Evolutionary conservation across 1,140 invertebrate genomes (phyloP), one percentile per base, ranked within the genome.

Genomic region (Aradophagus sp.): DNA sequence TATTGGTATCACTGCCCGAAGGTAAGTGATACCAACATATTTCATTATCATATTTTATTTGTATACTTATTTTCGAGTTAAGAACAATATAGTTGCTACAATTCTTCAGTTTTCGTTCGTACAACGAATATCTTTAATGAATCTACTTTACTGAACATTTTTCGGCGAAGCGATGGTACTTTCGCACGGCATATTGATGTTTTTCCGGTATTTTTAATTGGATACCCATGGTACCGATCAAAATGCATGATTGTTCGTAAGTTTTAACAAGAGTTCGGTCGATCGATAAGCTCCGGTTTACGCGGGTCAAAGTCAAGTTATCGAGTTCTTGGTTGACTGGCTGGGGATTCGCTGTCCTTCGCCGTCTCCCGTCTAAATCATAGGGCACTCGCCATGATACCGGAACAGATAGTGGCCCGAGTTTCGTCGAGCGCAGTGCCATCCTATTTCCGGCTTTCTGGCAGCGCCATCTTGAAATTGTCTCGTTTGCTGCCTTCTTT

Each of bases 381-480:
- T 65, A 59, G 56, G 31, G 59, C 45, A 48, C 16, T 68, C 41
- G 38, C 31, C 38, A 32, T 42, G 71, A 76, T 71, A 56, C 39
- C 41, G 75, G 72, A 73, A 65, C 70, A 77, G 75, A 74, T 77
- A 74, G 65, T 62, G 32, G 31, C 29, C 34, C 16, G 20, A 32
- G 47, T 73, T 73, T 62, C 61, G 61, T 52, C 26, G 34, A 42
- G 48, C 27, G 17, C 31, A 34, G 13, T 35, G 58, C 61, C 52
- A 34, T 58, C 27, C 68, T 50, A 48, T 63, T 61, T 50, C 50
- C 55, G 48, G 11, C 41, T 35, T 31, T 27, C 15, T 15, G 73
- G 74, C 71, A 78, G 72, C 73, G 58, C 71, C 74, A 71, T 70
- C 75, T 75, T 71, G 70, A 59, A 72, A 75, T 50, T 69, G 59